These are phyloP conservation scores for Semnopithecus entellus DNA, from an alignment of 2,113 vertebrate species.

Conservation along the genomic window DNA sequence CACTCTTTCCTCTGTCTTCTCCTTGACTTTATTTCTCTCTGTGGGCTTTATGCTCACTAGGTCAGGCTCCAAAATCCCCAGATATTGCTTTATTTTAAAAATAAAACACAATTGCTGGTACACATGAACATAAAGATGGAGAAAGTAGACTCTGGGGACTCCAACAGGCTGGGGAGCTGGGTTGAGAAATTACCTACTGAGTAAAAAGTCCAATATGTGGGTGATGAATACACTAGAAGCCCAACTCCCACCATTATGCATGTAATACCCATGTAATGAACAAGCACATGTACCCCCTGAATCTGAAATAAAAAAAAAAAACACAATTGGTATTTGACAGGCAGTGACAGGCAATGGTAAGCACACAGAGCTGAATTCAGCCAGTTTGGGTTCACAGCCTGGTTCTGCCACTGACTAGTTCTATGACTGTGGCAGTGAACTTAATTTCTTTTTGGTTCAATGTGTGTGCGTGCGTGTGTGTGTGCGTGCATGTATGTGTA, in stretches of 20 bases:
- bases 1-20: slow-evolving; percentile 41
- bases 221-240: too few species aligned
- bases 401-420: not conserved
- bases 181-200: not conserved
- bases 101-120: not conserved
- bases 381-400: not conserved
- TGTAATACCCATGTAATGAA: too few species aligned
- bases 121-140: too few species aligned
- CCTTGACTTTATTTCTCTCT: not conserved
- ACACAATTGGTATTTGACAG: not conserved
- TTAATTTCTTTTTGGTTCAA: not conserved
- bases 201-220: too few species aligned
- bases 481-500: not conserved
- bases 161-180: not conserved
- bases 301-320: not conserved
- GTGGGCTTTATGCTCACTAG: not conserved
- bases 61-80: not conserved
- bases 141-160: too few species aligned
- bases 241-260: too few species aligned
- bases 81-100: not conserved
- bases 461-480: not conserved
- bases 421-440: not conserved
- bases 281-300: too few species aligned
- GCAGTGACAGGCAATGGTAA: not conserved
- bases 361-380: not conserved